Conservation (phyloP, 2,888 invertebrate genomes). For the Trachelus tabidus region DNA sequence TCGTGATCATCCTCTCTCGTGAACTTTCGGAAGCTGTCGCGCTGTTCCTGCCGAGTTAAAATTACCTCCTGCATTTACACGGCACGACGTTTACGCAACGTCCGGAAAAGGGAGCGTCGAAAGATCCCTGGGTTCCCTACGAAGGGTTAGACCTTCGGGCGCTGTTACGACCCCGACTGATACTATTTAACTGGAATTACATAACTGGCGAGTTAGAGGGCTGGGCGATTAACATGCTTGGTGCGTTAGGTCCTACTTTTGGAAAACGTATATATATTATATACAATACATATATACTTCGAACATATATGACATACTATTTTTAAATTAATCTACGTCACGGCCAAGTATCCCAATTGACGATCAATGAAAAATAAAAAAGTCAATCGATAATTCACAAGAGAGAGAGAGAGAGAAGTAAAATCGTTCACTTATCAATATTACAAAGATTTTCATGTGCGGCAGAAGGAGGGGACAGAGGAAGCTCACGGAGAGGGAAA, state of each 20-base stretch:
- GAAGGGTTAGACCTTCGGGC: not conserved
- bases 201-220: not conserved
- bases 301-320: not conserved
- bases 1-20: not conserved
- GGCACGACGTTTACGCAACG: not conserved
- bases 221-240: not conserved
- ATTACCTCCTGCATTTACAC: not conserved
- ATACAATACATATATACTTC: not conserved
- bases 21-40: not conserved
- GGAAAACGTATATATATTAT: not conserved
- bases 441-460: not conserved
- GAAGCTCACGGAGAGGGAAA: not conserved
- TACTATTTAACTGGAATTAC: not conserved
- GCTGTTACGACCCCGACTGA: not conserved
- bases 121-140: not conserved
- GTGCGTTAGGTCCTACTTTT: not conserved
- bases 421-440: not conserved
- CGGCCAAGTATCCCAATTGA: not conserved
- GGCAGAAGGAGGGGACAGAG: constrained; percentile 8
- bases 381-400: not conserved
- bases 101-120: not conserved
- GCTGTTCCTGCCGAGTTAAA: not conserved
- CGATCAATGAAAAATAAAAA: not conserved
- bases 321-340: not conserved
- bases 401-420: not conserved